phyloP scores from a whole-genome alignment of 2,888 invertebrate genomes.

The Drosophila neonasuta region DNA sequence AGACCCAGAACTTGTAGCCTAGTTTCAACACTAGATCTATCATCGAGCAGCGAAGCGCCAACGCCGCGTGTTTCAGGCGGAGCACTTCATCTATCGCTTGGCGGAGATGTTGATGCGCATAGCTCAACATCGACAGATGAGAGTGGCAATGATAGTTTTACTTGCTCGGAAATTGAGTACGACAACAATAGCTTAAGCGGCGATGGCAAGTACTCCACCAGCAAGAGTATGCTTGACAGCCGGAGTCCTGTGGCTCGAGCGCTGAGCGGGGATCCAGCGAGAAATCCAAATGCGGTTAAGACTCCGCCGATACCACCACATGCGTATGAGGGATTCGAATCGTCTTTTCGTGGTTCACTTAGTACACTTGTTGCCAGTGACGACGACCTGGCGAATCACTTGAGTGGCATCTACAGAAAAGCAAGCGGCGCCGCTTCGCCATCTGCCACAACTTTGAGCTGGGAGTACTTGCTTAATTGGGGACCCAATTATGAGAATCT shows the following conservation, averaged over 20 bases:
- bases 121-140: slow-evolving; percentile 94
- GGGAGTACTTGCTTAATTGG: slow-evolving; percentile 98
- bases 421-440: slow-evolving; percentile 88
- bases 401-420: slow-evolving; percentile 91
- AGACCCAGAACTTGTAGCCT: slow-evolving; percentile 94
- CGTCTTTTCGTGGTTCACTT: slow-evolving; percentile 95
- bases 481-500: slow-evolving; percentile 97
- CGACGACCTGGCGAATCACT: slow-evolving; percentile 92
- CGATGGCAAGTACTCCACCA: slow-evolving; percentile 87
- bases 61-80: slow-evolving; percentile 88
- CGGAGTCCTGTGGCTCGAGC: slow-evolving; percentile 84
- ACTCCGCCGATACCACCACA: slow-evolving; percentile 88
- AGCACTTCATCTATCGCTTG: slow-evolving; percentile 87
- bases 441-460: slow-evolving; percentile 91
- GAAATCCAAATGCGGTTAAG: slow-evolving; percentile 86
- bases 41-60: slow-evolving; percentile 92
- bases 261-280: slow-evolving; percentile 83
- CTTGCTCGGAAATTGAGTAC: slow-evolving; percentile 98
- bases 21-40: slow-evolving; percentile 96
- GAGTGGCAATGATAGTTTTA: slow-evolving; percentile 98
- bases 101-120: slow-evolving; percentile 86
- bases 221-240: slow-evolving; percentile 84
- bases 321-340: slow-evolving; percentile 95
- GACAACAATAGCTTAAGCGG: slow-evolving; percentile 93
- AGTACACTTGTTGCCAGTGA: slow-evolving; percentile 97